A percentile compares a stretch with the other conserved stretches of the same genome.
These are phyloP conservation scores for Thamnaconus septentrionalis DNA, from an alignment of 2,113 vertebrate genomes.

Conservation along the genomic window DNA sequence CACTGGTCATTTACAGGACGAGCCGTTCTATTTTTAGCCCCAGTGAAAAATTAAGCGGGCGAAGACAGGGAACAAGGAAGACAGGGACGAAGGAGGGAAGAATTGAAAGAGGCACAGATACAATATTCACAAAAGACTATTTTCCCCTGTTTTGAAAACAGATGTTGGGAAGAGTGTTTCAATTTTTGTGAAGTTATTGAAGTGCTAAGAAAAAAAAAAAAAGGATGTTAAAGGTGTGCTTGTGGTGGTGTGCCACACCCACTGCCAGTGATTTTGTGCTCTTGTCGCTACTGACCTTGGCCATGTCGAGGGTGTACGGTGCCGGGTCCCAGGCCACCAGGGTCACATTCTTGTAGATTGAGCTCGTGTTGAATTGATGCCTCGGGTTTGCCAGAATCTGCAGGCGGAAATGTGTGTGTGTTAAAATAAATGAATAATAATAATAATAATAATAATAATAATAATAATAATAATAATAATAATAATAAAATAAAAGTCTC, in stretches of 20 bases:
- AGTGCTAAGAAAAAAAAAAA: too few relatives aligned
- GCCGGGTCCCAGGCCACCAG: constrained; percentile 97
- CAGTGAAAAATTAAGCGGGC: neutral
- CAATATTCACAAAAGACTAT: too few relatives aligned
- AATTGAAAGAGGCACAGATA: too few relatives aligned
- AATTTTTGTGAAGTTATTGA: too few relatives aligned
- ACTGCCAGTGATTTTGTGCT: too few relatives aligned
- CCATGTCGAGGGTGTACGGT: constrained; percentile 88
- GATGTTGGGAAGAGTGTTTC: too few relatives aligned
- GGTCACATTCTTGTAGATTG: constrained; percentile 91
- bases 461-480: too few relatives aligned
- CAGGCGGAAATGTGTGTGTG: neutral
- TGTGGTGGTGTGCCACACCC: neutral
- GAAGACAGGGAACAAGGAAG: neutral
- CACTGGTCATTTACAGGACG: constrained; percentile 5
- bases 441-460: too few relatives aligned
- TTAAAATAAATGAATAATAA: accelerated
- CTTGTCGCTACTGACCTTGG: constrained; percentile 79
- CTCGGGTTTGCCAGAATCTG: constrained; percentile 92
- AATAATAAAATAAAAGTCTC: too few relatives aligned
- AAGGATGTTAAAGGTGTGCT: neutral
- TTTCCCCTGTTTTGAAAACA: too few relatives aligned
- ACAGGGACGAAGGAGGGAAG: too few relatives aligned
- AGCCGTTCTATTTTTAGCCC: neutral
- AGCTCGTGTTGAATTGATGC: constrained; percentile 86